Conservation (phyloP, 2,797 vertebrate species). For the Siniperca obscura region DNA sequence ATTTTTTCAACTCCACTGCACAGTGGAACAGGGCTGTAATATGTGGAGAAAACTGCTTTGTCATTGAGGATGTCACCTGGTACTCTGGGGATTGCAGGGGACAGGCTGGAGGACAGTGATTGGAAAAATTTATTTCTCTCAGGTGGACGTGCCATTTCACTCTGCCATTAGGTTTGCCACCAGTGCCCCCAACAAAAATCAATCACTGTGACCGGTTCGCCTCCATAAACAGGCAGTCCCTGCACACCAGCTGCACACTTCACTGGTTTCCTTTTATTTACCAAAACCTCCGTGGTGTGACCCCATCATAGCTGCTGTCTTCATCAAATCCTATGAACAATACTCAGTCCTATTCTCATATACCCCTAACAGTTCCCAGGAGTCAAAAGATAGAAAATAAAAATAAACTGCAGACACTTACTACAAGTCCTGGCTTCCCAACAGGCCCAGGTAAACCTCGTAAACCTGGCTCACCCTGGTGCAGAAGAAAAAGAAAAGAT, state of each 20-base stretch:
- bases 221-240: slow-evolving; percentile 26
- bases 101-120: neutral
- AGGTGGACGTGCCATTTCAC: slow-evolving; percentile 2
- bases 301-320: slow-evolving; percentile 28
- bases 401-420: slow-evolving; percentile 69
- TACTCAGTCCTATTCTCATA: slow-evolving; percentile 5
- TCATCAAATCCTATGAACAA: slow-evolving; percentile 43
- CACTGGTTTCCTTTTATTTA: slow-evolving; percentile 34
- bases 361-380: neutral
- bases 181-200: slow-evolving; percentile 40
- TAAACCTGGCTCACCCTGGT: slow-evolving; percentile 86
- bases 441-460: slow-evolving; percentile 82
- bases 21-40: neutral
- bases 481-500: slow-evolving; percentile 3
- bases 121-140: slow-evolving; percentile 34
- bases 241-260: slow-evolving; percentile 39
- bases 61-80: slow-evolving; percentile 21
- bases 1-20: neutral
- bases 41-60: neutral
- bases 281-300: slow-evolving; percentile 40
- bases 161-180: slow-evolving; percentile 42
- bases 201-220: slow-evolving; percentile 38
- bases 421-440: slow-evolving; percentile 88
- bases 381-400: slow-evolving; percentile 9
- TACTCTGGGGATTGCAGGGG: neutral